These are phyloP conservation scores for Enteromius viviparus DNA, from an alignment of 2,797 vertebrate genomes.

Conservation along the genomic window DNA sequence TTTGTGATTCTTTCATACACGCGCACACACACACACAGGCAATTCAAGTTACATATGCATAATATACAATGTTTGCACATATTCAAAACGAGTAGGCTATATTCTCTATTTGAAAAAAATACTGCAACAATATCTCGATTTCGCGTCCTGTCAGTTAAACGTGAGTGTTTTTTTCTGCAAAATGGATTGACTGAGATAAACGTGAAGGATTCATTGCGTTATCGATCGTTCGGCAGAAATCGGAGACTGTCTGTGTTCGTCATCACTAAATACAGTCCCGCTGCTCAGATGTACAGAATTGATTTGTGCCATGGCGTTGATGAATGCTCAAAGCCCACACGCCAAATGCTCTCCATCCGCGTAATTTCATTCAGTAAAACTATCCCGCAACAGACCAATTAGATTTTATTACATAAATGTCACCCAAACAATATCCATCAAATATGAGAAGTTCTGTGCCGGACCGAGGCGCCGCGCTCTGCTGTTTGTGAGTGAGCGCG, in stretches of 20 bases:
- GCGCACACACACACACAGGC: not conserved
- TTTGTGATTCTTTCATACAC: not conserved
- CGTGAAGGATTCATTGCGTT: slow-evolving; percentile 56
- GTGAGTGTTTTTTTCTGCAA: not conserved
- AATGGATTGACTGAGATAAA: slow-evolving; percentile 60
- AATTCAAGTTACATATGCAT: not conserved
- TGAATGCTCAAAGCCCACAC: not conserved
- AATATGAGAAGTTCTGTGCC: slow-evolving; percentile 5
- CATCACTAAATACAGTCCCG: slow-evolving; percentile 24
- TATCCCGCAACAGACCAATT: slow-evolving; percentile 18
- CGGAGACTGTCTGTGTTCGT: slow-evolving; percentile 26
- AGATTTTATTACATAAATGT: slow-evolving; percentile 25
- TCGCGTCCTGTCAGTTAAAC: not conserved
- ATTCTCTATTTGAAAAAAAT: not conserved
- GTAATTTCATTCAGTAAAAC: slow-evolving; percentile 24
- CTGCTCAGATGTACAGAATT: slow-evolving; percentile 24
- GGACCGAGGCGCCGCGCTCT: not conserved
- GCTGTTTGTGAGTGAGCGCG: slow-evolving; percentile 6
- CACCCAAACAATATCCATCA: slow-evolving; percentile 26
- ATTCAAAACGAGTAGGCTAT: not conserved
- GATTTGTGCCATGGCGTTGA: slow-evolving; percentile 40
- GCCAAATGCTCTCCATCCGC: slow-evolving; percentile 18
- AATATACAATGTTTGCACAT: not conserved
- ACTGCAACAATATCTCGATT: not conserved
- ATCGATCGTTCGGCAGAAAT: slow-evolving; percentile 22